These are phyloP conservation scores for Blastomussa wellsi DNA, from an alignment of 92 coral and sea anemone species.

Conservation along the genomic window DNA sequence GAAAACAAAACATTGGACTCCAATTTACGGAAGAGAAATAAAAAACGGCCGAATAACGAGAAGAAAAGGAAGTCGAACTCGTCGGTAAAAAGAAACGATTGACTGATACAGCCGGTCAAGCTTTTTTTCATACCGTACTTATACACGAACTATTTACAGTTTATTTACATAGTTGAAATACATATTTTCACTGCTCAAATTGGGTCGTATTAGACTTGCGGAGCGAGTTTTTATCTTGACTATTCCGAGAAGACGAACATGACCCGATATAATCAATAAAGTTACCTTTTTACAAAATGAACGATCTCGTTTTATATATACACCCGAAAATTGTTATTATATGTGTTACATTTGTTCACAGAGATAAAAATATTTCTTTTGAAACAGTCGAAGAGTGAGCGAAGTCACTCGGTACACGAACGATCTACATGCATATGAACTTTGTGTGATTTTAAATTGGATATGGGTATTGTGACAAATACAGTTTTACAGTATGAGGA, in stretches of 20 bases:
- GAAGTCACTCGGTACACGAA: not conserved
- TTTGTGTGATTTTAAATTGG: slow-evolving; percentile 33
- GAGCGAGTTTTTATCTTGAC: not conserved
- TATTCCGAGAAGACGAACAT: not conserved
- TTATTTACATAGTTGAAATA: not conserved
- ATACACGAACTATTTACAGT: not conserved
- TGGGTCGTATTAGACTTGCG: not conserved
- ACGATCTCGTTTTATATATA: not conserved
- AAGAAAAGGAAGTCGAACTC: not conserved
- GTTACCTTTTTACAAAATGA: slow-evolving; percentile 1
- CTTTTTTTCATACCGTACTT: not conserved
- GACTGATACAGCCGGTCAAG: not conserved
- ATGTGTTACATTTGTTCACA: not conserved
- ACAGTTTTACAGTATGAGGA: slow-evolving; percentile 37
- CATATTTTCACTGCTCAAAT: not conserved
- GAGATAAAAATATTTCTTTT: not conserved
- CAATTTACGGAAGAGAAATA: not conserved
- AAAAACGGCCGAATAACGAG: not conserved
- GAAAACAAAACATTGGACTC: not conserved
- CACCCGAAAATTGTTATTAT: not conserved
- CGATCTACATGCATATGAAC: not conserved
- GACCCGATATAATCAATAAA: not conserved
- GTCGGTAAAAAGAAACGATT: not conserved
- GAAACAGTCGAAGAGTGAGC: too few relatives aligned
- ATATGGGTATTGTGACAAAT: slow-evolving; percentile 54